Evolutionary conservation across 2,888 invertebrate species (phyloP).

Genomic region (Drosophila maculinotata): DNA sequence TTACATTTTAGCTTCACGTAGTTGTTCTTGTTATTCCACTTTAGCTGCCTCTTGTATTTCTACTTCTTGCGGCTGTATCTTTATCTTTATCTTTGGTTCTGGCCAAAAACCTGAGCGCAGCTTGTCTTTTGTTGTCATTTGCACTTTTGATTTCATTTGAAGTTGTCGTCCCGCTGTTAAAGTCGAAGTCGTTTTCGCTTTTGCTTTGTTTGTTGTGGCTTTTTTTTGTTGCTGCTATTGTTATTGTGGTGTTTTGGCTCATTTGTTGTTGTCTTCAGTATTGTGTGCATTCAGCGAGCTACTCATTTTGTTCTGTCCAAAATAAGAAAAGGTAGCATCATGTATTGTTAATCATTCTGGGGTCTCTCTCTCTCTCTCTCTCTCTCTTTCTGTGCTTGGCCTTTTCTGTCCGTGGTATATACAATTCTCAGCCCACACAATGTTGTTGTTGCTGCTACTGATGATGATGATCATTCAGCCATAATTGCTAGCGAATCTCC

Average conservation of each 20-base stretch:
- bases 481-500: constrained; percentile 19
- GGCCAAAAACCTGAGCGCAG: constrained; percentile 42
- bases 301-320: constrained; percentile 32
- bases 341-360: constrained; percentile 51
- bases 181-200: constrained; percentile 47
- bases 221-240: constrained; percentile 24
- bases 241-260: too few relatives aligned
- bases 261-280: constrained; percentile 26
- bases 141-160: constrained; percentile 80
- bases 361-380: neutral
- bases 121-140: constrained; percentile 78
- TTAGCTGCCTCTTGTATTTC: constrained; percentile 21
- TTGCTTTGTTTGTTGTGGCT: constrained; percentile 32
- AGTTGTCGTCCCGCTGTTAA: constrained; percentile 53
- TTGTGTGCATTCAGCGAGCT: constrained; percentile 51
- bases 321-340: constrained; percentile 34
- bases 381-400: constrained; percentile 15
- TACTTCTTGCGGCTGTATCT: constrained; percentile 24
- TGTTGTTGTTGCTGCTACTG: constrained; percentile 18
- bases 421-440: constrained; percentile 64
- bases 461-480: constrained; percentile 40
- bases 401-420: constrained; percentile 46
- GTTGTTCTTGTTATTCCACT: constrained; percentile 44
- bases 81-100: constrained; percentile 15
- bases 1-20: constrained; percentile 66